These are phyloP conservation scores for Pherbina coryleti DNA, from an alignment of 2,888 invertebrate species.

Conservation along the genomic window DNA sequence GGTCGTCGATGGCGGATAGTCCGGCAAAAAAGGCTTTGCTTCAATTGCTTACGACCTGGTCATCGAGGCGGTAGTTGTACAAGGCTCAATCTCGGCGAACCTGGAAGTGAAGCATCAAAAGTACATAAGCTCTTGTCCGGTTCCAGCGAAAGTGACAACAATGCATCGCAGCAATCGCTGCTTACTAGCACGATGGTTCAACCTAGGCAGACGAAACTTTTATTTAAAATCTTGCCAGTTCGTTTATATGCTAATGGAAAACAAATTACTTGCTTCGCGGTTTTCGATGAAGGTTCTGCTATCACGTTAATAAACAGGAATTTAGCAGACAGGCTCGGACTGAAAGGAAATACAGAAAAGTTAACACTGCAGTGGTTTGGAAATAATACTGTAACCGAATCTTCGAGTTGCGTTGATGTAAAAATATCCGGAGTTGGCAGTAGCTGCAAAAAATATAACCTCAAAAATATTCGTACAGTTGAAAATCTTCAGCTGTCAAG, in stretches of 20 bases:
- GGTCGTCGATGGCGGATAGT: slow-evolving; percentile 30
- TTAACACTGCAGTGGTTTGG: slow-evolving; percentile 46
- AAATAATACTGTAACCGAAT: slow-evolving; percentile 37
- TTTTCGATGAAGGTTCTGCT: slow-evolving; percentile 44
- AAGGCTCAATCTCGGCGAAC: neutral
- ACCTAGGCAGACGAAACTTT: neutral
- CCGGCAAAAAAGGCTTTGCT: slow-evolving; percentile 24
- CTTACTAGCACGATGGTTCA: neutral
- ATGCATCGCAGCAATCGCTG: too few species aligned
- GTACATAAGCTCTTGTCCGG: too few species aligned
- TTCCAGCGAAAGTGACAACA: too few species aligned
- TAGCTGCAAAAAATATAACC: slow-evolving; percentile 23
- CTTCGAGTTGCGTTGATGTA: slow-evolving; percentile 34
- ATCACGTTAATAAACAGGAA: slow-evolving; percentile 34
- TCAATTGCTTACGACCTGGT: slow-evolving; percentile 29
- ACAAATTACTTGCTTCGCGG: slow-evolving; percentile 26
- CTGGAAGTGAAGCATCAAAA: neutral
- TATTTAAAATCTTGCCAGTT: slow-evolving; percentile 43
- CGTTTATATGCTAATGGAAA: slow-evolving; percentile 36
- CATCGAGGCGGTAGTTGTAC: slow-evolving; percentile 28
- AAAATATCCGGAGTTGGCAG: slow-evolving; percentile 38
- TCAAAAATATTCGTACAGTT: slow-evolving; percentile 40
- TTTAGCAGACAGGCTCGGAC: slow-evolving; percentile 32
- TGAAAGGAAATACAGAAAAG: slow-evolving; percentile 30
- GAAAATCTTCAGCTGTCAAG: slow-evolving; percentile 32